Evolutionary conservation across 2,888 invertebrate genomes (phyloP).

Genomic region (Baccha elongata): DNA sequence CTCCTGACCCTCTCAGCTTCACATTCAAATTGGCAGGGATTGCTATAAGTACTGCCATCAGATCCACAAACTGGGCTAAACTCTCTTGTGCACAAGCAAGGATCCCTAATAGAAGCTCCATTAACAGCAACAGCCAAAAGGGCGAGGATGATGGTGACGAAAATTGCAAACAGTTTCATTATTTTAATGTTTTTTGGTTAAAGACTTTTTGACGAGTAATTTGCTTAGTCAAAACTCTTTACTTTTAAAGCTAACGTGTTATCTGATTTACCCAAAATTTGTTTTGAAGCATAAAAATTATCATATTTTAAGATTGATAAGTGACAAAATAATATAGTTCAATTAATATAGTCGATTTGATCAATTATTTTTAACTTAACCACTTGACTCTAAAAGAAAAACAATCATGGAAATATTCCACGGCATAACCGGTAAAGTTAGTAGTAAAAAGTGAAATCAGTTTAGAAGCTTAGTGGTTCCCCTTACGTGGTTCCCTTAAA

Average conservation of each 20-base stretch:
- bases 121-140: constrained; percentile 33
- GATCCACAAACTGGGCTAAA: constrained; percentile 23
- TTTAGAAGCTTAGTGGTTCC: too few relatives aligned
- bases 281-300: too few relatives aligned
- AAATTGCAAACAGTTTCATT: constrained; percentile 60
- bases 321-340: too few relatives aligned
- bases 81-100: constrained; percentile 5
- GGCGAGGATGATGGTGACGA: constrained; percentile 46
- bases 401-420: too few relatives aligned
- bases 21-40: constrained; percentile 3
- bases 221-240: not conserved
- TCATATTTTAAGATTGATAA: too few relatives aligned
- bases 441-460: too few relatives aligned
- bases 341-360: too few relatives aligned
- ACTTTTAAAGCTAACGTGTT: constrained; percentile 38
- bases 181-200: not conserved
- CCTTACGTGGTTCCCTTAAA: too few relatives aligned
- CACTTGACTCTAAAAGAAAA: too few relatives aligned
- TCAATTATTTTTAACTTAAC: too few relatives aligned
- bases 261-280: not conserved
- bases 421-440: too few relatives aligned
- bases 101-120: constrained; percentile 7
- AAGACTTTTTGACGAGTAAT: not conserved
- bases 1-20: not conserved
- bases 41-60: constrained; percentile 6